Evolutionary conservation across 2,113 vertebrate genomes (phyloP).

Genomic region (Hippocampus mohnikei): DNA sequence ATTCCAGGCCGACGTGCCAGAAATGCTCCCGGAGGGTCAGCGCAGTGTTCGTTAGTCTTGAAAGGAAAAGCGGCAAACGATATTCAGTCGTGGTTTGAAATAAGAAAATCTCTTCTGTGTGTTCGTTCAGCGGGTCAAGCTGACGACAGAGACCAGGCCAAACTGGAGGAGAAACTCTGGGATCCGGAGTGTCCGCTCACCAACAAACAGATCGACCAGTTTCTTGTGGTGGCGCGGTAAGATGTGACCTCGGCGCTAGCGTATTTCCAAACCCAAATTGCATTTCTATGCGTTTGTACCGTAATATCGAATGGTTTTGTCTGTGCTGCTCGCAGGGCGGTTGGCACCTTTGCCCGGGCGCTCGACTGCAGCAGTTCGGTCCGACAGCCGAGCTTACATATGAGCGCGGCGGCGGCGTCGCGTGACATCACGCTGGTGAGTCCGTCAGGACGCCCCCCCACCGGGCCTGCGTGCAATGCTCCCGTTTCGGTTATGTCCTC

Average conservation of each 20-base stretch:
- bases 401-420: constrained; percentile 95
- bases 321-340: constrained; percentile 73
- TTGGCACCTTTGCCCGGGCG: constrained; percentile 92
- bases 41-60: neutral
- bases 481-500: too few relatives aligned
- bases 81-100: neutral
- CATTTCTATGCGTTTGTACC: neutral
- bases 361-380: constrained; percentile 96
- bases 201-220: constrained; percentile 97
- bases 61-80: neutral
- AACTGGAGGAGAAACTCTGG: constrained; percentile 96
- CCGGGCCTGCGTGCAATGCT: too few relatives aligned
- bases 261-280: neutral
- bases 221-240: constrained; percentile 95
- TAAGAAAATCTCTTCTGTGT: neutral
- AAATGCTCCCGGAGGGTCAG: constrained; percentile 90
- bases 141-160: constrained; percentile 92
- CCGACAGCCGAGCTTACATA: constrained; percentile 93
- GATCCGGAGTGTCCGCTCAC: constrained; percentile 94
- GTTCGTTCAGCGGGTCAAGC: constrained; percentile 75
- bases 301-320: neutral
- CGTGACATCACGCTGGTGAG: constrained; percentile 96
- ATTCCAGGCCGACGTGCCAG: constrained; percentile 95
- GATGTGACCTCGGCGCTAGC: neutral
- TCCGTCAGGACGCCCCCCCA: neutral